A percentile compares a stretch with the other conserved stretches of the same genome.
These are phyloP conservation scores for Agrochola lychnidis DNA, from an alignment of 2,888 invertebrate species.

Conservation along the genomic window DNA sequence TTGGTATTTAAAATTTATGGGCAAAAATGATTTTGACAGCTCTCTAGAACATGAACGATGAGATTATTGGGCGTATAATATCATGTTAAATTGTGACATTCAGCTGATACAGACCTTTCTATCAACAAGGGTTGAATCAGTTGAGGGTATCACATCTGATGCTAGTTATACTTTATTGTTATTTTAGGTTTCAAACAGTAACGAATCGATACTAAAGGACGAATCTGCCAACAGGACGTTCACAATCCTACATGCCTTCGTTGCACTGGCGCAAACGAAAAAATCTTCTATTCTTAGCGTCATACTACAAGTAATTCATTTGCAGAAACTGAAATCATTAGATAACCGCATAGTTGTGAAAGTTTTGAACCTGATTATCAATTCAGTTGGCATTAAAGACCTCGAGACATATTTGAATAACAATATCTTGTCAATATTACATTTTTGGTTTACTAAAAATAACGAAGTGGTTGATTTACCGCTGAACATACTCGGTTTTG, in stretches of 20 bases:
- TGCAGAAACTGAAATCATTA: conserved; percentile 89
- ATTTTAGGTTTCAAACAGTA: conserved; percentile 81
- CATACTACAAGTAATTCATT: conserved; percentile 88
- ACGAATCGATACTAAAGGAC: conserved; percentile 87
- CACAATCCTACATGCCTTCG: conserved; percentile 90
- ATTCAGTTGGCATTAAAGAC: conserved; percentile 71
- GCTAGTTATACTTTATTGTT: conserved; percentile 47
- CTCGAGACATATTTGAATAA: conserved; percentile 79
- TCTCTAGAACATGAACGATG: not conserved
- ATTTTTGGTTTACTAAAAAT: conserved; percentile 86
- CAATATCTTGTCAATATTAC: conserved; percentile 87
- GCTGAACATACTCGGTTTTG: conserved; percentile 80
- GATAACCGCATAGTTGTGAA: conserved; percentile 83
- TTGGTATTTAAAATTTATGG: not conserved
- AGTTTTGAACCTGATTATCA: conserved; percentile 82
- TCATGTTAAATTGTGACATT: not conserved
- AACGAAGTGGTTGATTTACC: conserved; percentile 84
- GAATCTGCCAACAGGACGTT: conserved; percentile 91
- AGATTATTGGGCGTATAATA: not conserved
- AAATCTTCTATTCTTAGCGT: conserved; percentile 88
- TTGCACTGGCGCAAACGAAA: conserved; percentile 88
- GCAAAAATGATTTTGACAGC: not conserved
- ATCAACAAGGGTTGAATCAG: not conserved
- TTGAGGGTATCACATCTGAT: not conserved
- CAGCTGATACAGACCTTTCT: not conserved